Percentiles rank a stretch among this genome's conserved stretches.
Evolutionary conservation across 1,140 invertebrate genomes (phyloP).

Genomic region (Scylla paramamosain): DNA sequence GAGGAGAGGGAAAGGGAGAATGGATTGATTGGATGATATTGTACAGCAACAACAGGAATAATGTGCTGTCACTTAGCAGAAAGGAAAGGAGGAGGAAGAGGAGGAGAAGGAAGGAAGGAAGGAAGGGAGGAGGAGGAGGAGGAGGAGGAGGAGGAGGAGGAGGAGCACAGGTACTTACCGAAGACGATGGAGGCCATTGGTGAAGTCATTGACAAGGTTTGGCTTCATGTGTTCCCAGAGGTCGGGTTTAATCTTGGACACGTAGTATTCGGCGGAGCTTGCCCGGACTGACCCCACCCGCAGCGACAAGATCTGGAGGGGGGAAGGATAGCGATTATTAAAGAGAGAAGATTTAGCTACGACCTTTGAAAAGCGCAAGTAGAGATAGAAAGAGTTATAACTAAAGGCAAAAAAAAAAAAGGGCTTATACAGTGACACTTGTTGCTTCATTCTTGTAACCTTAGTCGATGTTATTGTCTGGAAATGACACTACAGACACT

Average conservation of each 20-base stretch:
- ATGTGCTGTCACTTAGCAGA: not conserved
- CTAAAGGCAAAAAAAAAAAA: too few species aligned
- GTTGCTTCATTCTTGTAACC: too few species aligned
- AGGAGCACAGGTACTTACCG: constrained; percentile 45
- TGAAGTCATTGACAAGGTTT: constrained; percentile 61
- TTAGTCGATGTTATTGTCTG: too few species aligned
- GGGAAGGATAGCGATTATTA: not conserved
- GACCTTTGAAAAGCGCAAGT: too few species aligned
- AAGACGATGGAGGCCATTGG: constrained; percentile 52
- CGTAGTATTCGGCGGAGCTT: constrained; percentile 64
- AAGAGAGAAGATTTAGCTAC: too few species aligned
- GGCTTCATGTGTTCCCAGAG: constrained; percentile 66
- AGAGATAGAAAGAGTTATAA: too few species aligned
- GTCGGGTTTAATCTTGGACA: constrained; percentile 53
- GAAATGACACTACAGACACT: too few species aligned
- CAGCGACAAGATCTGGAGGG: constrained; percentile 53
- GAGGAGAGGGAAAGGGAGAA: not conserved
- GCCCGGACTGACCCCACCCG: constrained; percentile 55
- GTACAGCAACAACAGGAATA: not conserved
- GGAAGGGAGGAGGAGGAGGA: not conserved
- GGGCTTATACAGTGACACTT: too few species aligned
- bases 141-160: not conserved
- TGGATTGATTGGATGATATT: not conserved
- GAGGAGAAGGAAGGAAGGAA: not conserved
- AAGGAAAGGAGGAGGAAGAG: not conserved